These are phyloP conservation scores for Elmis aenea DNA, from an alignment of 2,888 invertebrate species.

Conservation along the genomic window DNA sequence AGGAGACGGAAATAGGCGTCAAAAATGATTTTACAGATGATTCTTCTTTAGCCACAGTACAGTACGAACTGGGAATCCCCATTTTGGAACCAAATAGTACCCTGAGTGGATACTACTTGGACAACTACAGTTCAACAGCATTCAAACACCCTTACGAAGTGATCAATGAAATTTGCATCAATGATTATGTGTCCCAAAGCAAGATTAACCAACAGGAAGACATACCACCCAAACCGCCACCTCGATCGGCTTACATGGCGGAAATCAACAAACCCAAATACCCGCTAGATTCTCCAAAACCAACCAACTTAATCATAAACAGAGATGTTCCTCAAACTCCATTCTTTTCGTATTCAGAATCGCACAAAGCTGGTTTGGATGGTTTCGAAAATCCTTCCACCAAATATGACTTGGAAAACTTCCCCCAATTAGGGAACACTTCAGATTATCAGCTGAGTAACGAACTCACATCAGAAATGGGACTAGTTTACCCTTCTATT, in stretches of 20 bases:
- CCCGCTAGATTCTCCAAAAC: conserved; percentile 38
- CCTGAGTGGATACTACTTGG: too few relatives aligned
- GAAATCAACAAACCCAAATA: conserved; percentile 36
- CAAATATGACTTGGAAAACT: too few relatives aligned
- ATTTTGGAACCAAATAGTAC: conserved; percentile 22
- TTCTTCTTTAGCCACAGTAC: too few relatives aligned
- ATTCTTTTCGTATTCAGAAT: not conserved
- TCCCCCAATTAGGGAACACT: too few relatives aligned
- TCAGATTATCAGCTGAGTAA: too few relatives aligned
- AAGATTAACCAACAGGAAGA: conserved; percentile 20
- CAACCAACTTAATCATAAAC: too few relatives aligned
- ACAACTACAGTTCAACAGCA: too few relatives aligned
- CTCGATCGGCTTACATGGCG: conserved; percentile 20
- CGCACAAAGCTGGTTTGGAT: not conserved
- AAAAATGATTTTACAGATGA: too few relatives aligned
- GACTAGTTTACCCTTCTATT: too few relatives aligned
- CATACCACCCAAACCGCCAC: conserved; percentile 45
- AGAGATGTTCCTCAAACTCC: not conserved
- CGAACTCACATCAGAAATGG: too few relatives aligned
- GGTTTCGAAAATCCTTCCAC: not conserved
- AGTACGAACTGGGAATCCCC: conserved; percentile 37
- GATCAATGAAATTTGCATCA: too few relatives aligned
- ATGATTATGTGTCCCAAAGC: conserved; percentile 4
- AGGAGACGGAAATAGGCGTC: conserved; percentile 6
- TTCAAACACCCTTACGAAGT: too few relatives aligned